Conservation (phyloP, 2,888 invertebrate genomes). For the Lymantria monacha region DNA sequence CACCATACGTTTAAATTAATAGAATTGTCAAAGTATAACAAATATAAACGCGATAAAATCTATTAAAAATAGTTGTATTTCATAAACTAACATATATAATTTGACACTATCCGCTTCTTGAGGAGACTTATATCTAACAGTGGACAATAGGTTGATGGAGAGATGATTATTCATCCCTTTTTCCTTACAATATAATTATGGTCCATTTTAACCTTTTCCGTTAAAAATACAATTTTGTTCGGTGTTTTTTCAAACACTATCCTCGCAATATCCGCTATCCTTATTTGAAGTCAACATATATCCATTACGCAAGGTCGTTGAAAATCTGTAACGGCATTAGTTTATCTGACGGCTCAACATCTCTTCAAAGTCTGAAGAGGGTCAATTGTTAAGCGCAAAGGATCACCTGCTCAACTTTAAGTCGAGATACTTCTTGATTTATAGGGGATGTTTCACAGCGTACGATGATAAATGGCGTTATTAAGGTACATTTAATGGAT, state of each 20-base stretch:
- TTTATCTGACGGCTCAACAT: constrained; percentile 16
- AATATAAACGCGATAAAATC: too few species aligned
- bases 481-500: not conserved
- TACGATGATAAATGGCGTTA: constrained; percentile 9
- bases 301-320: constrained; percentile 6
- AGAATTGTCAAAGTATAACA: too few species aligned
- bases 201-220: too few species aligned
- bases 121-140: too few species aligned
- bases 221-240: too few species aligned
- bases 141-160: too few species aligned
- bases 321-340: constrained; percentile 17
- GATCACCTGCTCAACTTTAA: constrained; percentile 26
- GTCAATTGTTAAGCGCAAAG: constrained; percentile 27
- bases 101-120: too few species aligned
- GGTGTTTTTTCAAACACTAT: not conserved
- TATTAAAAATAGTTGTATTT: too few species aligned
- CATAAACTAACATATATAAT: too few species aligned
- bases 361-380: constrained; percentile 27
- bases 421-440: constrained; percentile 26
- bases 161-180: too few species aligned
- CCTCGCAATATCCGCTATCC: constrained; percentile 11
- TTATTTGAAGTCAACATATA: constrained; percentile 8
- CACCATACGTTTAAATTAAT: too few species aligned
- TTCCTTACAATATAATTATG: too few species aligned
- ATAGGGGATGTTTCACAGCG: constrained; percentile 9